Base-by-base conservation (phyloP, 2,113 vertebrate genomes). In the Pterocles gutturalis region DNA sequence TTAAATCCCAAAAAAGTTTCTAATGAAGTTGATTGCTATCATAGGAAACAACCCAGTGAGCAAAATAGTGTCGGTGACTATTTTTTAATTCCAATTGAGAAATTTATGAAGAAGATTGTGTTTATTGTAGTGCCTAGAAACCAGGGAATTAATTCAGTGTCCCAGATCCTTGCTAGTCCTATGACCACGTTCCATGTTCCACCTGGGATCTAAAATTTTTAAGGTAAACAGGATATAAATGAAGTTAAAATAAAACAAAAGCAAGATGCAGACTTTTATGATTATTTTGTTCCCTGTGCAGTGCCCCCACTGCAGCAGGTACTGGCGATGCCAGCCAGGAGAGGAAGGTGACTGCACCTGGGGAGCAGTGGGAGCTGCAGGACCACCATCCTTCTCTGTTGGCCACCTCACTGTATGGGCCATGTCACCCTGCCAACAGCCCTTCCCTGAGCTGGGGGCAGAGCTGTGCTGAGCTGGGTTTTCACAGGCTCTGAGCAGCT, bases 291-390 rank as follows among this genome's bases (percentile, higher is more conserved):
- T 75, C 6, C 17, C 8, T 41, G 10, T 26, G 31, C 0, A 0
- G 17, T 51, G n/a, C 20, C 20, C 19, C 31, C 19, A 7, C 9
- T 70, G 17, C 33, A 73, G 60, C 0, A 0, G 13, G 16, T 11
- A 28, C 15, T 58, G 41, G 33, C 0, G 0, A 24, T 58, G 28
- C 26, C 17, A 43, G 13, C 7, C 57, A 60, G 34, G 25, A 79
- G 43, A 21, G 7, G 43, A 79, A 53, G 10, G 12, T 13, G 15
- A 34, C n/a, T 7, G 12, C 12, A 41, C 10, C 20, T 49, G 11
- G 33, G 22, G 46, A 82, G 36, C 3, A 2, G 2, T 2, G 2
- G 15, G 33, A 11, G 33, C 29, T 79, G 62, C 60, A 43, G 62
- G 45, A 72, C 34, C 54, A 73, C 33, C 10, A 4, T 26, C 38